phyloP scores from a whole-genome alignment of 2,797 vertebrate genomes.

The Neostethus bicornis region DNA sequence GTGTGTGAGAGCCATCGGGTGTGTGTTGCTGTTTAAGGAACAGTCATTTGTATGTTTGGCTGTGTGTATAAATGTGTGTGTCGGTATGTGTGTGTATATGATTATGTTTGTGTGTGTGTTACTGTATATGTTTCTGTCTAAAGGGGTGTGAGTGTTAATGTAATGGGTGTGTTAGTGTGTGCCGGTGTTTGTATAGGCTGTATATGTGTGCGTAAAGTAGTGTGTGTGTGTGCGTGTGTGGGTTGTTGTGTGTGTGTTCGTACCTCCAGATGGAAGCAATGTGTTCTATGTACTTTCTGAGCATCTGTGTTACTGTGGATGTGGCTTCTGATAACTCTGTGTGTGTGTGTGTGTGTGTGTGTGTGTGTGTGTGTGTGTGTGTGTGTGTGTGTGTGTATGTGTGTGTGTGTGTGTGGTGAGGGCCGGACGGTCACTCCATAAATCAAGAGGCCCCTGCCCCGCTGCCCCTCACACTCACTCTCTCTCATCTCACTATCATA shows the following conservation, averaged over 20 bases:
- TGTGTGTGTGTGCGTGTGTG: neutral
- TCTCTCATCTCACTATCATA: conserved; percentile 60
- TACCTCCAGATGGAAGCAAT: conserved; percentile 69
- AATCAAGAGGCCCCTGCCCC: conserved; percentile 66
- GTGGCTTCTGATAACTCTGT: conserved; percentile 23
- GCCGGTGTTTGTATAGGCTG: conserved; percentile 4
- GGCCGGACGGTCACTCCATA: conserved; percentile 63
- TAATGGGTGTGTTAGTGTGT: conserved; percentile 28
- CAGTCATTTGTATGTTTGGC: too few relatives aligned
- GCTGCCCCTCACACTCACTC: conserved; percentile 34
- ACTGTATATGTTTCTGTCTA: too few relatives aligned
- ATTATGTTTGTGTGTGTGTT: too few relatives aligned
- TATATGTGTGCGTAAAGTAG: neutral
- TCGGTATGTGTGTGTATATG: too few relatives aligned
- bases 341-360: conserved; percentile 11
- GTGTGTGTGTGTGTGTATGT: conserved; percentile 10
- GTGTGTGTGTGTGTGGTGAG: conserved; percentile 16
- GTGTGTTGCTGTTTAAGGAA: too few relatives aligned
- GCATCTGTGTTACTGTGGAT: conserved; percentile 37
- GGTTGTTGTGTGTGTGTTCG: conserved; percentile 22
- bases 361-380: conserved; percentile 26
- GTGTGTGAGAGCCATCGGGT: too few relatives aligned
- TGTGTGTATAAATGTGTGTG: too few relatives aligned
- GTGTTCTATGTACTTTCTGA: conserved; percentile 55
- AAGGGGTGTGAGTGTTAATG: too few relatives aligned